Evolutionary conservation across 2,888 invertebrate genomes (phyloP).

Genomic region (Gnatocerus cornutus): DNA sequence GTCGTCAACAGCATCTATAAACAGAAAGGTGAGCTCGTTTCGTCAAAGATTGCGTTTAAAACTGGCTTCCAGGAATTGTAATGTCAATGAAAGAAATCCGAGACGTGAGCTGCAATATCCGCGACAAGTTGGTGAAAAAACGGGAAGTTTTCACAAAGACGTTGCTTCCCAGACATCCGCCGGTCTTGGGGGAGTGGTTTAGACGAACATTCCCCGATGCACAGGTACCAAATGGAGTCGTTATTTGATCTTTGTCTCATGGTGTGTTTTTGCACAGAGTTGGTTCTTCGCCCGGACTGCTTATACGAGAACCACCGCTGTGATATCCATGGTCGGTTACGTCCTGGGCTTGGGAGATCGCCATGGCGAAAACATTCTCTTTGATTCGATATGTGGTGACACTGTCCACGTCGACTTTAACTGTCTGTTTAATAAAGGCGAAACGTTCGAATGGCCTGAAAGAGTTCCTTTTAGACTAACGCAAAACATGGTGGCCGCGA

Average conservation of each 20-base stretch:
- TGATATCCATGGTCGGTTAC: constrained; percentile 98
- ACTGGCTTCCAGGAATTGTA: constrained; percentile 68
- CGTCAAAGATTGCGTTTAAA: background rate
- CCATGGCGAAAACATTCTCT: constrained; percentile 95
- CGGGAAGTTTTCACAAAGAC: constrained; percentile 78
- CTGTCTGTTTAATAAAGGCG: constrained; percentile 95
- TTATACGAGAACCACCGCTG: constrained; percentile 94
- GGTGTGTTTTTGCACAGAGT: constrained; percentile 54
- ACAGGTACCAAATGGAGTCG: constrained; percentile 59
- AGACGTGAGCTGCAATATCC: constrained; percentile 75
- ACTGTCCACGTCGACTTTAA: constrained; percentile 98
- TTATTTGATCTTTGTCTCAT: background rate
- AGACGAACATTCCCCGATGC: constrained; percentile 91
- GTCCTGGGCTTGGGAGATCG: constrained; percentile 94
- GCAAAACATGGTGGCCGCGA: constrained; percentile 96
- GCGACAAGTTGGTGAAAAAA: constrained; percentile 79
- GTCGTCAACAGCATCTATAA: constrained; percentile 81
- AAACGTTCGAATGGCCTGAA: constrained; percentile 91
- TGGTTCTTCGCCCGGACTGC: constrained; percentile 94
- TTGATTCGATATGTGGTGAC: constrained; percentile 95
- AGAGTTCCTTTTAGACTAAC: constrained; percentile 95
- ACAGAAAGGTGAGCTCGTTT: constrained; percentile 75
- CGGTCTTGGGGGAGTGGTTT: constrained; percentile 96
- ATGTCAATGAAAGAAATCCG: constrained; percentile 78
- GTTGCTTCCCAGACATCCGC: constrained; percentile 82